Evolutionary conservation across 2,888 invertebrate species (phyloP), one percentile per base, ranked within the genome.

Genomic region (Diloba caeruleocephala): DNA sequence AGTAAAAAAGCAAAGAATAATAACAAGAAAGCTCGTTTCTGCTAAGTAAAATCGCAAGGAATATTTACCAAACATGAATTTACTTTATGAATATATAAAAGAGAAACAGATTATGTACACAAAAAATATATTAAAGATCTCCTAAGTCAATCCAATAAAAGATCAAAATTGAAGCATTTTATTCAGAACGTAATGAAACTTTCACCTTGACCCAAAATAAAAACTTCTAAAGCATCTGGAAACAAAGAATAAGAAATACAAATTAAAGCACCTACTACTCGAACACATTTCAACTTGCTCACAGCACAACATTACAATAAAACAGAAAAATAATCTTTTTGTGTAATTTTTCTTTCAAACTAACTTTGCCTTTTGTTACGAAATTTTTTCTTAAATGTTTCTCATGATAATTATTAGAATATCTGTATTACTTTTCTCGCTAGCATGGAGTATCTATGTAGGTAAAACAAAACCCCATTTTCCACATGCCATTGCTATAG

Each of bases 321-420:
- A 64, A 48, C 37, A 48, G 15, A 54, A 45, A 34, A 34, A 44
- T n/a, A n/a, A 65, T 65, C 54, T 63, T 57, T 43, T n/a, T 31
- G 13, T 61, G 14, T 36, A 55, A 69, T 15, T 37, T 52, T 57
- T 33, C 42, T 51, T 53, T 31, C 10, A 1, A 44, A 42, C 26
- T 46, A 53, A 63, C 36, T 69, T 60, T 41, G 4, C 43, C 19
- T 19, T 43, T 17, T 36, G 29, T 48, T 44, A 42, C 32, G 54
- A 55, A 41, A 49, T 61, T 57, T 57, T 64, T 61, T 49, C 54
- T 55, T 58, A n/a, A n/a, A n/a, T n/a, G n/a, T n/a, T n/a, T n/a
- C n/a, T n/a, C n/a, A n/a, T n/a, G n/a, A n/a, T n/a, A n/a, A n/a
- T n/a, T n/a, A n/a, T n/a, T n/a, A n/a, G n/a, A n/a, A n/a, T n/a